These are phyloP conservation scores for Leucania comma DNA, from an alignment of 2,888 invertebrate species.

Conservation along the genomic window DNA sequence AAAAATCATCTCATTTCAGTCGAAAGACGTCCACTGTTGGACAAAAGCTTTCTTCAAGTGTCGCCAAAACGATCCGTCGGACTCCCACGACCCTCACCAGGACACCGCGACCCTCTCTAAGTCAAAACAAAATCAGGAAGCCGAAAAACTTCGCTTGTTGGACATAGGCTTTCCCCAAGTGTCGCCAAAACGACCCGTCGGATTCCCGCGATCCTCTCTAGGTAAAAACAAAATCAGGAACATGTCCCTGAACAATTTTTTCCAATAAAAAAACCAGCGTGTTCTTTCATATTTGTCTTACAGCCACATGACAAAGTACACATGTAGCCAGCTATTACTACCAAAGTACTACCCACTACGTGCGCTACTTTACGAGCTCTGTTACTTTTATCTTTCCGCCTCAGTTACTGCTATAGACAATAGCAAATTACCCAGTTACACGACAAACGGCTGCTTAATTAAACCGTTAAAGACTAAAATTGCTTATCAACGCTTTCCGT, in stretches of 20 bases:
- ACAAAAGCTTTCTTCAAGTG: too few species aligned
- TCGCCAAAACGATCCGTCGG: too few species aligned
- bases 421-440: constrained; percentile 68
- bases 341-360: constrained; percentile 43
- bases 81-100: too few species aligned
- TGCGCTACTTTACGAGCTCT: constrained; percentile 70
- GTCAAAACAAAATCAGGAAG: too few species aligned
- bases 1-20: too few species aligned
- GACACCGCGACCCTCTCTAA: too few species aligned
- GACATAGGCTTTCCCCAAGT: too few species aligned
- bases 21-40: too few species aligned
- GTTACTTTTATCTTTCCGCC: constrained; percentile 73
- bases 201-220: too few species aligned
- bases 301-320: constrained; percentile 41
- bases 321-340: constrained; percentile 34
- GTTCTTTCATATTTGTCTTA: constrained; percentile 6
- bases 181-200: too few species aligned
- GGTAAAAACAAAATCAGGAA: not conserved
- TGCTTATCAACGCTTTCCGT: constrained; percentile 64
- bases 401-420: constrained; percentile 66
- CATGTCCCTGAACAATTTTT: not conserved
- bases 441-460: constrained; percentile 72
- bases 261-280: not conserved
- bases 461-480: constrained; percentile 72
- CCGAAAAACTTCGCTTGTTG: too few species aligned